These are phyloP conservation scores for Cremastobaeus sp. DNA, from an alignment of 2,888 invertebrate genomes.

Conservation along the genomic window DNA sequence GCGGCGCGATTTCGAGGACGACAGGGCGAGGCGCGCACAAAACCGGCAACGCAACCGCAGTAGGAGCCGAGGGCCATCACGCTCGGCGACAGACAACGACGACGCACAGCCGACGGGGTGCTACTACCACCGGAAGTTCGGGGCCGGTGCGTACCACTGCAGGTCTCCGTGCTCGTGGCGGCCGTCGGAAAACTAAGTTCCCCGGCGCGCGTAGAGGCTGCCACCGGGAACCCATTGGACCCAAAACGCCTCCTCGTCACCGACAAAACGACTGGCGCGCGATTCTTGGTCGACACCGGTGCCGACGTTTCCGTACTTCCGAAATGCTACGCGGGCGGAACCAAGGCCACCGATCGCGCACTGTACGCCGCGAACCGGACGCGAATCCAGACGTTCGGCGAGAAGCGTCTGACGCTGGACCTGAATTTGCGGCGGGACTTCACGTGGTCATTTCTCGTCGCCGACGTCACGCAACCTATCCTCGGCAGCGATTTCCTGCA, in stretches of 20 bases:
- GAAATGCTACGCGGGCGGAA: background rate
- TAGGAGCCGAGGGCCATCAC: too few relatives aligned
- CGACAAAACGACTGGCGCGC: background rate
- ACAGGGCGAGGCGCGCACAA: too few relatives aligned
- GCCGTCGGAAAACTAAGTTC: background rate
- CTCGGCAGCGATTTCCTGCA: constrained; percentile 71
- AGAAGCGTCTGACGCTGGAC: constrained; percentile 60
- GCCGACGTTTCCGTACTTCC: constrained; percentile 28
- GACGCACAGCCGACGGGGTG: background rate
- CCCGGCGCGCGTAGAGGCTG: background rate
- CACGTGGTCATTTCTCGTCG: constrained; percentile 69
- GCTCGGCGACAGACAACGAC: too few relatives aligned
- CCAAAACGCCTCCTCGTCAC: background rate
- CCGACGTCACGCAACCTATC: constrained; percentile 69
- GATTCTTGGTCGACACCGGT: constrained; percentile 19
- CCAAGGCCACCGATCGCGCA: background rate
- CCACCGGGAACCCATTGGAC: background rate
- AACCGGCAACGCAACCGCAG: background rate
- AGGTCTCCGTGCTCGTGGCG: background rate
- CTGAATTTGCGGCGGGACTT: constrained; percentile 67
- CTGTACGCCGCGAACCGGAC: constrained; percentile 68
- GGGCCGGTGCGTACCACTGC: background rate
- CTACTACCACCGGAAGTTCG: too few relatives aligned
- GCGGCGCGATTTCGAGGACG: too few relatives aligned
- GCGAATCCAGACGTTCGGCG: constrained; percentile 67